Evolutionary conservation across 2,888 invertebrate species (phyloP).

Genomic region (Chrysomela aeneicollis): DNA sequence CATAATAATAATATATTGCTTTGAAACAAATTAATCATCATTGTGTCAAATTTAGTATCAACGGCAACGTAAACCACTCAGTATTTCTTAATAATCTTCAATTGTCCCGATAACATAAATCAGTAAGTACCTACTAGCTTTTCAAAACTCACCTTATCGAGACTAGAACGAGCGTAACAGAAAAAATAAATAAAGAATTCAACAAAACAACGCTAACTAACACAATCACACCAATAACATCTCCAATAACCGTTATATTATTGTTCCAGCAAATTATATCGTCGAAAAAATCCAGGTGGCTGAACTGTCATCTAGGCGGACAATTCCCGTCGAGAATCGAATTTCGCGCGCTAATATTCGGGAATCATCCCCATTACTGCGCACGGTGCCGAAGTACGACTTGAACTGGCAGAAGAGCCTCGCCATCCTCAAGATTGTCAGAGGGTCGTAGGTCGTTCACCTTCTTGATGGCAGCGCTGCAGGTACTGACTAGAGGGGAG

Average conservation of each 20-base stretch:
- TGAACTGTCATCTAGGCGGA: background rate
- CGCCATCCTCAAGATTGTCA: slow-evolving; percentile 56
- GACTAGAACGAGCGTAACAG: slow-evolving; percentile 36
- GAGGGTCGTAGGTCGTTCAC: slow-evolving; percentile 57
- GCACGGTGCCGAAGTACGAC: slow-evolving; percentile 54
- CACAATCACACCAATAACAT: slow-evolving; percentile 44
- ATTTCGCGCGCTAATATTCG: slow-evolving; percentile 52
- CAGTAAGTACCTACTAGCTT: background rate
- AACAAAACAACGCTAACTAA: slow-evolving; percentile 33
- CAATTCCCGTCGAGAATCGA: slow-evolving; percentile 31
- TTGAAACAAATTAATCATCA: too few species aligned
- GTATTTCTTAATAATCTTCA: background rate
- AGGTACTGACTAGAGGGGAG: slow-evolving; percentile 56
- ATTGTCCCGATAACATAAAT: background rate
- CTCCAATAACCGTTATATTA: slow-evolving; percentile 29
- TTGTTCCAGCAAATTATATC: background rate
- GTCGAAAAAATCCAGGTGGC: background rate
- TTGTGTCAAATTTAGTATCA: too few species aligned
- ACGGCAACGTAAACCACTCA: background rate
- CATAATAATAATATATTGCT: too few species aligned
- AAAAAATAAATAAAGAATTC: slow-evolving; percentile 37
- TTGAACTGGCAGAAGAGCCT: slow-evolving; percentile 55
- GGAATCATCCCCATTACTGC: slow-evolving; percentile 55
- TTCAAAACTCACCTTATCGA: slow-evolving; percentile 34
- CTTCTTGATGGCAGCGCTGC: slow-evolving; percentile 54